phyloP scores from a whole-genome alignment of 2,797 vertebrate species.

The Lemur catta region DNA sequence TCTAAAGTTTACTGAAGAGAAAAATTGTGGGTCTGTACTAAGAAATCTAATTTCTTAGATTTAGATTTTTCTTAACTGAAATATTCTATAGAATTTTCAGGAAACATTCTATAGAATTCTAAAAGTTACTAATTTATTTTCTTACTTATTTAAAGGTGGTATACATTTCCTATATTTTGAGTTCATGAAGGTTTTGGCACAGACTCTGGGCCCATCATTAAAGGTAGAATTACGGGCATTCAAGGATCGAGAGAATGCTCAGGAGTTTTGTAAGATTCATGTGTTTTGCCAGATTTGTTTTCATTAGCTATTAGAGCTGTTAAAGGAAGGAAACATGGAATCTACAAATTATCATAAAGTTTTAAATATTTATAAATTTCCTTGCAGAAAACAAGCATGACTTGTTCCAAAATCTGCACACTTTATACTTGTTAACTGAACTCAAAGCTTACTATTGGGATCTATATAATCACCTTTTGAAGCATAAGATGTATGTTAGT shows the following conservation, averaged over 20 bases:
- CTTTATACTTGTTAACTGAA: not conserved
- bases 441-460: not conserved
- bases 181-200: not conserved
- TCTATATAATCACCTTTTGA: not conserved
- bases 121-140: conserved; percentile 2
- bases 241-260: not conserved
- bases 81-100: not conserved
- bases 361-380: conserved; percentile 41
- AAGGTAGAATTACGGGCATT: not conserved
- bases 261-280: not conserved
- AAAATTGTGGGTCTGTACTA: not conserved
- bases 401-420: not conserved
- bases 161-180: not conserved
- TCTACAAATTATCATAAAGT: conserved; percentile 5
- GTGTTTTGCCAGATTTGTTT: not conserved
- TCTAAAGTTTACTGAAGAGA: not conserved
- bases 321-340: not conserved
- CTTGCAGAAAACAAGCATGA: not conserved
- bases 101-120: not conserved
- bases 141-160: not conserved
- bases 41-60: no score
- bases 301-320: not conserved
- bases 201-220: not conserved
- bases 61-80: not conserved
- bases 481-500: not conserved